A percentile compares a stretch with the other conserved stretches of the same genome.
These are phyloP conservation scores for Condylura cristata DNA, from an alignment of 2,113 vertebrate genomes.

Conservation along the genomic window DNA sequence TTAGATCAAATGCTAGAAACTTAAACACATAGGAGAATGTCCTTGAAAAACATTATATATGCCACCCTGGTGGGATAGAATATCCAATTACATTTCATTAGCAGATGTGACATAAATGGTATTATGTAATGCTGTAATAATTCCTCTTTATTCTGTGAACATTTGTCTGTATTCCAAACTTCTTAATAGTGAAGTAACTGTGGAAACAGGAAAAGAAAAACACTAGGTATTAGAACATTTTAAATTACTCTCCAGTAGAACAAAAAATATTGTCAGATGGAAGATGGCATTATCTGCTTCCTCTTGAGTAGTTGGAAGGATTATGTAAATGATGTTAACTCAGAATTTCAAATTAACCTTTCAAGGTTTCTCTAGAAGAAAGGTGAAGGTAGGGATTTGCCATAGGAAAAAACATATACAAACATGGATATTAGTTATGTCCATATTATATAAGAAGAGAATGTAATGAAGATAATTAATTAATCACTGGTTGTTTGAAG, in stretches of 20 bases:
- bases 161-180: neutral
- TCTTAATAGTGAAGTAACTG: neutral
- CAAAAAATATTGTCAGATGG: neutral
- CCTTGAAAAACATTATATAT: neutral
- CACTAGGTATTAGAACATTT: neutral
- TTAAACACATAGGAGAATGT: neutral
- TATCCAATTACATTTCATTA: neutral
- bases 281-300: neutral
- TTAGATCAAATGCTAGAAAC: conserved; percentile 5
- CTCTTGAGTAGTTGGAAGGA: neutral
- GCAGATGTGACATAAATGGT: neutral
- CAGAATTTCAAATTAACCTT: neutral
- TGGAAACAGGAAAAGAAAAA: neutral
- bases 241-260: neutral
- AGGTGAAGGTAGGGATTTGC: neutral
- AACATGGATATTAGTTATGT: neutral
- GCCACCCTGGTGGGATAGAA: neutral
- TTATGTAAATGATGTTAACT: conserved; percentile 10
- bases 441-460: neutral
- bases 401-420: neutral
- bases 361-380: neutral
- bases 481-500: neutral
- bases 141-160: neutral
- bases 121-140: neutral
- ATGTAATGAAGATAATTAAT: neutral